Evolutionary conservation across 2,888 invertebrate genomes (phyloP), one percentile per base, ranked within the genome.

Genomic region (Andrena dorsata): DNA sequence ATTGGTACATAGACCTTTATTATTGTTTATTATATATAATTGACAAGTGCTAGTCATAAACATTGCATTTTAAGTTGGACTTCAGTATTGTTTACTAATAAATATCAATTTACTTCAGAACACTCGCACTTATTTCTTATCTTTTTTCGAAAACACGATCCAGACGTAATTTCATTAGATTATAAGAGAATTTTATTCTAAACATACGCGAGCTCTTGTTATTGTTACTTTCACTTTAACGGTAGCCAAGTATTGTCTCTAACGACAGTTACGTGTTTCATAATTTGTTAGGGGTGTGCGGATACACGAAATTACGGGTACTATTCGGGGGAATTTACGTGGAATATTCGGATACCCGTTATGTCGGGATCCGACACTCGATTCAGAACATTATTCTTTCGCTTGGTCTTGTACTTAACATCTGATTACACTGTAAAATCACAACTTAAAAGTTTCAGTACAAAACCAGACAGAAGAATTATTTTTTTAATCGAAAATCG

Each of bases 41-140:
- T 82, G 79, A 83, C 76, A 83, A 88, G 82, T 89, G 83, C 88
- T 88, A 88, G 89, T 89, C 88, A 88, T 82, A 85, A 87, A 83
- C 65, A 83, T 74, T 76, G 82, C 82, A 82, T 85, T 86, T 88
- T 88, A 76, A 88, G 88, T 87, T 89, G 72, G 73, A 86, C 53
- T 88, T 80, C 83, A 89, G 85, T 89, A 88, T 89, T 88, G 88
- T 88, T 89, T 88, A 84, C 73, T 88, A 89, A 88, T 88, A 88
- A 88, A 88, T 83, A 82, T 76, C 76, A 77, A 86, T 79, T 88
- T 77, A 83, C 76, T 73, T 88, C 76, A 69, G 61, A 85, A 85
- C 65, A 84, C 51, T 70, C 80, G 81, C 78, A 80, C 80, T 88
- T 85, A 79, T 87, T 87, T 78, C 79, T 83, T 53, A 41, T 72